Evolutionary conservation across 1,140 invertebrate genomes (phyloP).

Genomic region (Pseudoatta argentina): DNA sequence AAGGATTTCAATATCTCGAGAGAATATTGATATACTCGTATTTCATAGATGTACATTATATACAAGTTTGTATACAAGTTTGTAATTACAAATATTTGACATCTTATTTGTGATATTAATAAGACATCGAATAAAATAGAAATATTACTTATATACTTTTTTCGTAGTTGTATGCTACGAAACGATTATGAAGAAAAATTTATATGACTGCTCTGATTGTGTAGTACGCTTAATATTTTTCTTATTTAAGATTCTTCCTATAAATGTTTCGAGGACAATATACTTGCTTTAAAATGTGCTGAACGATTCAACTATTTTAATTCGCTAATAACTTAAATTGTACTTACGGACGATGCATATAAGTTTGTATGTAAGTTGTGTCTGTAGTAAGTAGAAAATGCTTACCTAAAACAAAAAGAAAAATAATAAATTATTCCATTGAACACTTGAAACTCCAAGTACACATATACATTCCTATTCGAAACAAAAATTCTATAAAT

Average conservation of each 20-base stretch:
- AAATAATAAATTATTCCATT: constrained; percentile 14
- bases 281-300: neutral
- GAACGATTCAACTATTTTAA: neutral
- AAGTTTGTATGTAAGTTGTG: neutral
- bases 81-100: neutral
- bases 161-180: too few relatives aligned
- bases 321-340: constrained; percentile 27
- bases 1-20: neutral
- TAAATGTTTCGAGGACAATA: too few relatives aligned
- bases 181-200: too few relatives aligned
- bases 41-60: neutral
- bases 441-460: neutral
- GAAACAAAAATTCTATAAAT: neutral
- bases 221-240: too few relatives aligned
- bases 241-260: too few relatives aligned
- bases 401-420: constrained; percentile 71
- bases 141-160: too few relatives aligned
- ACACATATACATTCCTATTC: neutral
- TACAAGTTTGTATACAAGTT: neutral
- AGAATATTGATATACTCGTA: neutral
- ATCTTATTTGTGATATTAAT: too few relatives aligned
- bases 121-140: too few relatives aligned
- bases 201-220: too few relatives aligned
- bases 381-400: neutral
- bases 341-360: constrained; percentile 15